Base-by-base conservation (phyloP, 2,113 vertebrate species). In the Macquaria ambigua region DNA sequence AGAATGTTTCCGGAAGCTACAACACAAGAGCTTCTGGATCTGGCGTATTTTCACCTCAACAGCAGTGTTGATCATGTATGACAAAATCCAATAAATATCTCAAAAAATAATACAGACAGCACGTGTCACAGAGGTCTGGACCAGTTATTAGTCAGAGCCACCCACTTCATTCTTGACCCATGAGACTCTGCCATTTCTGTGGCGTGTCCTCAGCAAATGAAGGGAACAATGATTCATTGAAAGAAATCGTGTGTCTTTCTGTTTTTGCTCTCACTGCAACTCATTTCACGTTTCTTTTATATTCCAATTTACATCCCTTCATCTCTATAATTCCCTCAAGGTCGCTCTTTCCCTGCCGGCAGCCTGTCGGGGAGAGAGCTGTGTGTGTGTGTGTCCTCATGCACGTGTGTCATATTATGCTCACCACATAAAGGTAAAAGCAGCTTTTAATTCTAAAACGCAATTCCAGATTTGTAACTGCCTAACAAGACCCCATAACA, bases 161-260 rank as follows among this genome's bases (percentile, higher is more conserved):
- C 85, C 81, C 87, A 89, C 90, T 61, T 73, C 79, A 88, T 87
- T 88, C 83, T 72, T 83, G 69, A 85, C 85, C 85, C 52, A 73
- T 88, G 72, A 85, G 81, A 73, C 79, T 52, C 6, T 43, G 69
- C 25, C 72, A 50, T 75, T 70, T 87, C 64, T 74, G 0, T 31
- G 3, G 9, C 21, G 72, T 77, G 72, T 74, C 76, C 52, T 59
- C 81, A 10, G 28, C 34, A 46, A 80, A 70, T 6, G n/a, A 2
- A 78, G 56, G 66, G 52, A 90, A 85, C 79, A 87, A 79, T 74
- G 81, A 84, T 20, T 79, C 83, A 84, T 77, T 91, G 64, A 86
- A 2, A 61, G 31, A 84, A 12, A 63, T 74, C 43, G 39, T 67
- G 21, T n/a, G 20, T 71, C 79, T 69, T 73, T 66, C 76, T 84